Conservation (phyloP, 2,888 invertebrate species). For the Mythimna ferrago region DNA sequence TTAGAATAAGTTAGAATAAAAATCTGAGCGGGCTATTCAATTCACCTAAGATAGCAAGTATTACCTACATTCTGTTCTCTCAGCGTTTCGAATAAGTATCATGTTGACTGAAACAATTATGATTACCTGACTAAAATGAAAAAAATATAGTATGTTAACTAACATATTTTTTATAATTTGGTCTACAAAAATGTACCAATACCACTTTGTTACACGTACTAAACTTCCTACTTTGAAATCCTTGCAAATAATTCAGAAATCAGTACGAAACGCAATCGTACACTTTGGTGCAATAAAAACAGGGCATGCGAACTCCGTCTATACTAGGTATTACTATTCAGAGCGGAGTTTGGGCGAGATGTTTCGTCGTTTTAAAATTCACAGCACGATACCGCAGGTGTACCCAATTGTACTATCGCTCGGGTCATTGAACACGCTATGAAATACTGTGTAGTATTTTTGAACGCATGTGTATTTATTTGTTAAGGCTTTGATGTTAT, state of each 20-base stretch:
- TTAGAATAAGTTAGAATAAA: too few relatives aligned
- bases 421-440: constrained; percentile 59
- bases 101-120: too few relatives aligned
- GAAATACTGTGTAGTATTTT: constrained; percentile 59
- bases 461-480: constrained; percentile 63
- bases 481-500: constrained; percentile 44
- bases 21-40: too few relatives aligned
- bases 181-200: neutral
- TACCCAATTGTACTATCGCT: constrained; percentile 59
- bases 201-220: neutral
- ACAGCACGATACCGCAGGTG: constrained; percentile 59
- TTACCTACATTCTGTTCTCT: too few relatives aligned
- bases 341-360: constrained; percentile 47
- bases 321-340: constrained; percentile 54
- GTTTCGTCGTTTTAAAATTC: constrained; percentile 56
- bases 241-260: constrained; percentile 55
- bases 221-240: constrained; percentile 4
- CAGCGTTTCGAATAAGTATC: too few relatives aligned
- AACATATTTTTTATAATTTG: too few relatives aligned
- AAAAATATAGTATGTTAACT: too few relatives aligned
- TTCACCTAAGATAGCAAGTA: too few relatives aligned
- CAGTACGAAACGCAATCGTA: constrained; percentile 53
- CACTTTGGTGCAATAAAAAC: constrained; percentile 59
- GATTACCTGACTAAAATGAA: too few relatives aligned
- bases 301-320: constrained; percentile 29